phyloP scores from a whole-genome alignment of 2,797 vertebrate genomes.

The Parotocinclus haroldoi region DNA sequence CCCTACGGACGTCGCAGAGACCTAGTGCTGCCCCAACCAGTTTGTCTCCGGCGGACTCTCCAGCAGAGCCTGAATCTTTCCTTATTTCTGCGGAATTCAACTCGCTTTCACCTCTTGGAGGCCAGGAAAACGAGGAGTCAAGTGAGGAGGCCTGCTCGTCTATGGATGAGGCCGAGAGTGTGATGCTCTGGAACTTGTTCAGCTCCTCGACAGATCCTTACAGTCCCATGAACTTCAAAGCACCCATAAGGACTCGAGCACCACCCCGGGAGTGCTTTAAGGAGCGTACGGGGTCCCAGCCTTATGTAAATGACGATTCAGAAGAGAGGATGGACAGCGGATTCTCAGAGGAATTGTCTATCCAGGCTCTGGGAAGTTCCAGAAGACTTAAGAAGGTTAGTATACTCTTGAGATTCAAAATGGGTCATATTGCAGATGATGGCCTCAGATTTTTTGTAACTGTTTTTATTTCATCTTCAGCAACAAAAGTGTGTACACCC shows the following conservation, averaged over 20 bases:
- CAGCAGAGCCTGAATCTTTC: slow-evolving; percentile 28
- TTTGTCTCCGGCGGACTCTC: slow-evolving; percentile 56
- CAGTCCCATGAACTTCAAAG: slow-evolving; percentile 86
- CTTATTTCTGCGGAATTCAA: slow-evolving; percentile 34
- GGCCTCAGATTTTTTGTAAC: too few species aligned
- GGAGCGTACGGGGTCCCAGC: slow-evolving; percentile 25
- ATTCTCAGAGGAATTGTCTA: slow-evolving; percentile 58
- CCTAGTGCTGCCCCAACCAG: slow-evolving; percentile 8
- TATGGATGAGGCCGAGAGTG: slow-evolving; percentile 77
- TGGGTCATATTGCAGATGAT: too few species aligned
- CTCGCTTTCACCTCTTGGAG: slow-evolving; percentile 43
- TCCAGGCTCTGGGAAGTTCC: not conserved
- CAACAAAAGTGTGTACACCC: too few species aligned
- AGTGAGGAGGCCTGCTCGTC: slow-evolving; percentile 75
- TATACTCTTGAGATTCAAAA: too few species aligned
- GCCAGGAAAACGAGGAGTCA: slow-evolving; percentile 42
- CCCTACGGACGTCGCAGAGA: slow-evolving; percentile 63
- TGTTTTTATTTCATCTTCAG: too few species aligned
- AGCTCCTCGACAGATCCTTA: slow-evolving; percentile 82
- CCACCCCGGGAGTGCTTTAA: not conserved
- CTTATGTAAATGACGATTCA: slow-evolving; percentile 54
- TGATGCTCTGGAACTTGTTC: slow-evolving; percentile 84
- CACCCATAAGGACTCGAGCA: slow-evolving; percentile 59
- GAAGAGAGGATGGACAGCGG: slow-evolving; percentile 72
- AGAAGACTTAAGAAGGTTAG: slow-evolving; percentile 64